Base-by-base conservation (phyloP, 2,113 vertebrate species). In the Cochlearius cochlearius region DNA sequence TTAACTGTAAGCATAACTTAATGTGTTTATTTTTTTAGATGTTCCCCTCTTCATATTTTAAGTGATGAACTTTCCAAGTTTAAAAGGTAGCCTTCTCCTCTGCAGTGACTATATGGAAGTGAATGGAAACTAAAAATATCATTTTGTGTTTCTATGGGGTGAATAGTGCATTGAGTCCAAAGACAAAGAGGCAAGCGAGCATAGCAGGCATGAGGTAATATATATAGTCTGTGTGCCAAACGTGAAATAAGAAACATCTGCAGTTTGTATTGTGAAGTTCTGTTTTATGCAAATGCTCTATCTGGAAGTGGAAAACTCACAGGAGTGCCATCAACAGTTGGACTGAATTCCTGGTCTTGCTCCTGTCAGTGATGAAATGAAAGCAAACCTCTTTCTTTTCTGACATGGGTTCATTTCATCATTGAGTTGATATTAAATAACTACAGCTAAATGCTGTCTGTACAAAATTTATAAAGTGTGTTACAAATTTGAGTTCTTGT, bases 211-310 rank as follows among this genome's bases (percentile, higher is more conserved):
- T 98, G 97, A 98, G 87, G 97, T 97, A 97, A 97, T 97, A 81
- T 41, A 85, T 91, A 63, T 90, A 36, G 71, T 74, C 59, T 80
- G 55, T 29, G 71, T 96, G 97, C 95, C 96, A 97, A 87, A 93
- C 11, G 49, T 83, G 82, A 95, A 98, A 97, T 97, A 85, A 96
- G 91, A 97, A 97, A 97, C 97, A 97, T 97, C 92, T 98, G 96
- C 74, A 90, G 86, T 82, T 94, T 94, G 56, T 86, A 66, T 95
- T 96, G 93, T 94, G 69, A 76, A 94, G 90, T 95, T 95, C 76
- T 97, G 85, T 75, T 94, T 72, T 89, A 86, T 95, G 95, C 94
- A 96, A 94, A 96, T 92, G 8, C 60, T 90, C 36, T 92, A 5
- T 92, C 52, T 96, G 79, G 69, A 88, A 63, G 71, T 5, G 3